Conservation (phyloP, 2,797 vertebrate genomes). For the Megaceryle alcyon region DNA sequence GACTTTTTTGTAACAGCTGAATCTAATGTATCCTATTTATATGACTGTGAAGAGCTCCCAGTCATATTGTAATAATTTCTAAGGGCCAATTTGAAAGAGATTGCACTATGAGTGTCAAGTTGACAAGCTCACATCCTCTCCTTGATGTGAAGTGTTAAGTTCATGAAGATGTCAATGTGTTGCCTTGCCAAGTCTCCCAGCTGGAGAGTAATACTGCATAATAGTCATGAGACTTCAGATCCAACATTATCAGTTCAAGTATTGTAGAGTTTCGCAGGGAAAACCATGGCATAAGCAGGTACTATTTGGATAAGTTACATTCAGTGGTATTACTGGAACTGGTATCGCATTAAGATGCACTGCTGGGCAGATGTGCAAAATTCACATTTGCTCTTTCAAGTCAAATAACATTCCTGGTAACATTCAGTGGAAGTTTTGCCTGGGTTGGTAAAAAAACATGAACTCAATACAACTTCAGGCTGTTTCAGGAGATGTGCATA, state of each 20-base stretch:
- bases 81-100: constrained; percentile 45
- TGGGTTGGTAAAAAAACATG: not conserved
- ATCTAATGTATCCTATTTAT: constrained; percentile 12
- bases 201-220: constrained; percentile 24
- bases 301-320: not conserved
- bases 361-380: not conserved
- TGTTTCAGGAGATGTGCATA: not conserved
- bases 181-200: constrained; percentile 53
- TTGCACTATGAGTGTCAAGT: not conserved
- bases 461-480: not conserved
- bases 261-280: not conserved
- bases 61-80: constrained; percentile 46
- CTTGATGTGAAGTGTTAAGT: constrained; percentile 59
- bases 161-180: constrained; percentile 55
- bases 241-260: not conserved
- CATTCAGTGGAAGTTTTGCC: not conserved
- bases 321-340: not conserved
- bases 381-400: not conserved
- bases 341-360: not conserved
- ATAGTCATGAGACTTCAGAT: not conserved
- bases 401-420: not conserved
- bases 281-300: not conserved
- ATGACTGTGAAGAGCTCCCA: constrained; percentile 36
- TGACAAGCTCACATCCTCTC: constrained; percentile 55
- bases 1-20: constrained; percentile 1